phyloP scores from a whole-genome alignment of 2,888 invertebrate genomes.

The Phragmatobia fuliginosa region DNA sequence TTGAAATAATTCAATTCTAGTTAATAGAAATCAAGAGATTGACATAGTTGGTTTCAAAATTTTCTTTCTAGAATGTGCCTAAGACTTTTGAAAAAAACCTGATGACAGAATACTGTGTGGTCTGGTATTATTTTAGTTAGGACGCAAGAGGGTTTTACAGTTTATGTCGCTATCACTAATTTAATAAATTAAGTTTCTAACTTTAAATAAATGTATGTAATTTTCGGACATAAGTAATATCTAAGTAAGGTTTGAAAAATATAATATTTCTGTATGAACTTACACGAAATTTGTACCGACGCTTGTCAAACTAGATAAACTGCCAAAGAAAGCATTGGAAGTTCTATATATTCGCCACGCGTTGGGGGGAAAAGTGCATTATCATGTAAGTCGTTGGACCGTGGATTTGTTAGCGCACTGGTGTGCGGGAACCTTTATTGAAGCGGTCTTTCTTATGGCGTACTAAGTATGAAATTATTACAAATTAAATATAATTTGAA shows the following conservation, averaged over 20 bases:
- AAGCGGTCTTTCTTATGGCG: not conserved
- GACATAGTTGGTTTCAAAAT: too few relatives aligned
- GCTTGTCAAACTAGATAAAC: not conserved
- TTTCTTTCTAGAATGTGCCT: too few relatives aligned
- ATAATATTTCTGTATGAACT: not conserved
- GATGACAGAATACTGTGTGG: too few relatives aligned
- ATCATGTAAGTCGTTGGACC: not conserved
- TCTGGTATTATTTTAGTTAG: too few relatives aligned
- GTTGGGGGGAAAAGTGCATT: not conserved
- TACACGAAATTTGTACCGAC: not conserved
- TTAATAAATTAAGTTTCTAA: not conserved
- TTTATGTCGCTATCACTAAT: too few relatives aligned
- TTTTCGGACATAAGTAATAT: not conserved
- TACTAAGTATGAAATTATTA: not conserved
- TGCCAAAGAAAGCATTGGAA: not conserved
- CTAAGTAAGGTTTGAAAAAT: too few relatives aligned
- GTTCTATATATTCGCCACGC: not conserved
- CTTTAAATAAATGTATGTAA: not conserved
- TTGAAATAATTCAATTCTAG: too few relatives aligned
- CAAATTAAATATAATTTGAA: not conserved
- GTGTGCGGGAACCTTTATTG: not conserved
- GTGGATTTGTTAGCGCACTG: not conserved
- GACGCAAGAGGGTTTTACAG: too few relatives aligned
- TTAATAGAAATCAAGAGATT: too few relatives aligned
- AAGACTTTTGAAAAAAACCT: too few relatives aligned